Base-by-base conservation (phyloP, 2,113 vertebrate species). In the Tragelaphus imberbis region DNA sequence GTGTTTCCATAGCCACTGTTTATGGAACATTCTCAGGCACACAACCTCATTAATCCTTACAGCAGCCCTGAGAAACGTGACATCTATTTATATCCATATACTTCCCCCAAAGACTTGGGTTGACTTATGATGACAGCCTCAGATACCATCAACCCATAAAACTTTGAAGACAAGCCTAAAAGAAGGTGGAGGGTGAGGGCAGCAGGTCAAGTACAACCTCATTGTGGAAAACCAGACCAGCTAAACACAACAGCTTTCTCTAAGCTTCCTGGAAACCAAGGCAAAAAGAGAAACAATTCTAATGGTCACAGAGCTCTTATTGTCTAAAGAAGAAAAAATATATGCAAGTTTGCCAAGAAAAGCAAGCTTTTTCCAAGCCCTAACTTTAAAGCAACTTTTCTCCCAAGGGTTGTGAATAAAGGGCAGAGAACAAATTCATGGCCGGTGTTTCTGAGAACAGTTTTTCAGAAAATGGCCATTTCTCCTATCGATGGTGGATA, bases 221-320 rank as follows among this genome's bases (percentile, higher is more conserved):
- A 14, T 58, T 16, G 36, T 58, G 81, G 81, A n/a, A 84, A 94
- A 86, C 51, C 33, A 21, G 6, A 58, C 40, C 33, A 28, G 3
- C 25, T 33, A 30, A 80, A 51, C 58, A 56, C 56, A 65, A 30
- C 15, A 47, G 55, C 92, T 65, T 75, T 58, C 80, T 56, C 33
- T 33, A n/a, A 53, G 71, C 95, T 91, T 94, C 92, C 82, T 71
- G 92, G 92, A 96, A 87, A 91, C 68, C 82, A 53, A 59, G 71
- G 87, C 65, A 58, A 68, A 90, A n/a, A 80, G 68, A 56, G 88
- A 55, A 91, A 80, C 80, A 58, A 6, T 40, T 40, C 49, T 90
- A 21, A 59, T 68, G 8, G 81, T 80, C 81, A 40, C 19, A 53
- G 33, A n/a, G 36, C 40, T 82, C 86, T 58, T 23, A 51, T 58